phyloP scores from a whole-genome alignment of 2,113 vertebrate species.

The Capreolus pygargus region DNA sequence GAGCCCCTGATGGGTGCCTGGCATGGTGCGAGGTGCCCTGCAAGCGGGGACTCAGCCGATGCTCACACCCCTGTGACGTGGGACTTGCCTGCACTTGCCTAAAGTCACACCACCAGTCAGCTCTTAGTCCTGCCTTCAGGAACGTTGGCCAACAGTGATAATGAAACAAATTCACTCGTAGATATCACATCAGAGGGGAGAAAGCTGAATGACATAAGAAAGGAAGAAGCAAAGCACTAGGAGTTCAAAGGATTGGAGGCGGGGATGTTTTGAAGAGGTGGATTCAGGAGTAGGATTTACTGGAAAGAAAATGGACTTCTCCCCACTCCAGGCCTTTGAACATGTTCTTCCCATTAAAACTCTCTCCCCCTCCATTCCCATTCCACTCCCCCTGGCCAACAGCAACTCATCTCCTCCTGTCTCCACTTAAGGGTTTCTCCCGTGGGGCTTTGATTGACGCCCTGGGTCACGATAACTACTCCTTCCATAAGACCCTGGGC shows the following conservation, averaged over 20 bases:
- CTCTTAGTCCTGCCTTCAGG: not conserved
- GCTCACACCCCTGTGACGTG: not conserved
- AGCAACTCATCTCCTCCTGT: not conserved
- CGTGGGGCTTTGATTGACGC: not conserved
- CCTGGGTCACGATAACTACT: not conserved
- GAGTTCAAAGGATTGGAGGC: not conserved
- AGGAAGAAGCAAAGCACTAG: not conserved
- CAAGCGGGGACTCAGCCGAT: too few relatives aligned
- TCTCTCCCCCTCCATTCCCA: not conserved
- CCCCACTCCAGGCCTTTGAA: not conserved
- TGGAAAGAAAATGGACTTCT: not conserved
- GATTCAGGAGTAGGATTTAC: not conserved
- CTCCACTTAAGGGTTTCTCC: not conserved
- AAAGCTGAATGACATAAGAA: not conserved
- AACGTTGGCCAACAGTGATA: not conserved
- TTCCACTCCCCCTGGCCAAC: not conserved
- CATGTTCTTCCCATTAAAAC: not conserved
- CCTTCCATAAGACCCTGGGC: accelerated
- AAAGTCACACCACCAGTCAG: not conserved
- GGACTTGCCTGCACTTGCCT: not conserved
- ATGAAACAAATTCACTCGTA: not conserved
- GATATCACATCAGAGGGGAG: not conserved
- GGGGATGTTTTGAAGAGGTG: accelerated
- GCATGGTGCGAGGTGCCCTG: accelerated
- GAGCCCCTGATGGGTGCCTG: not conserved